Evolutionary conservation across 2,113 vertebrate species (phyloP), one percentile per base, ranked within the genome.

Genomic region (Raja brachyura): DNA sequence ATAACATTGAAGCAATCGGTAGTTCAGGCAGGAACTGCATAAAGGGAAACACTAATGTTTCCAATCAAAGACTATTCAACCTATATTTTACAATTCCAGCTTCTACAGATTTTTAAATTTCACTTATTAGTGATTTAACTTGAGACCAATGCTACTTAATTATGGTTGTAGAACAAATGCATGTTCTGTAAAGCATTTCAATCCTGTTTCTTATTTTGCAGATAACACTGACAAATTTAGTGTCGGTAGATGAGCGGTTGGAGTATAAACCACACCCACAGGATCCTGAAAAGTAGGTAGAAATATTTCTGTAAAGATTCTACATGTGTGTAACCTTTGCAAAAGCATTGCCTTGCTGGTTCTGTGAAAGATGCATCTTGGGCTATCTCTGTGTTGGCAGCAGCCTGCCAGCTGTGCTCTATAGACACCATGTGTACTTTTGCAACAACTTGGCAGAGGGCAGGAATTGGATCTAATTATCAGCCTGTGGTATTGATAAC

Each of bases 161-260:
- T 61, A 61, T 85, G 11, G 70, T 56, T 54, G 0, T 66, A 54
- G 48, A 61, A 28, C 79, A 81, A 39, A 78, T 78, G 31, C 5
- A 25, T 85, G 48, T 14, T 59, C 83, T 86, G 56, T 28, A 14
- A 61, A 31, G 31, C n/a, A 8, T 66, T 63, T 66, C 4, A 56
- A 74, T 39, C 90, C 9, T 90, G 5, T 68, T 93, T 28, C 93
- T 90, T 93, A 25, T 94, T 93, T 88, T 66, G 0, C 94, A 99
- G 99, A 99, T 99, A 95, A 98, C 98, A 0, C 98, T 98, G 95
- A 99, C 99, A 94, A 99, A 99, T 94, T 95, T 99, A 90, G 98
- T 99, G 76, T 99, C 98, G 0, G 98, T 99, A 93, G 99, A 99
- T 93, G 98, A 99, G 95, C 97, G 96, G 94, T 96, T 99, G 18